Conservation (phyloP, 2,797 vertebrate genomes). For the Cetoscarus ocellatus region DNA sequence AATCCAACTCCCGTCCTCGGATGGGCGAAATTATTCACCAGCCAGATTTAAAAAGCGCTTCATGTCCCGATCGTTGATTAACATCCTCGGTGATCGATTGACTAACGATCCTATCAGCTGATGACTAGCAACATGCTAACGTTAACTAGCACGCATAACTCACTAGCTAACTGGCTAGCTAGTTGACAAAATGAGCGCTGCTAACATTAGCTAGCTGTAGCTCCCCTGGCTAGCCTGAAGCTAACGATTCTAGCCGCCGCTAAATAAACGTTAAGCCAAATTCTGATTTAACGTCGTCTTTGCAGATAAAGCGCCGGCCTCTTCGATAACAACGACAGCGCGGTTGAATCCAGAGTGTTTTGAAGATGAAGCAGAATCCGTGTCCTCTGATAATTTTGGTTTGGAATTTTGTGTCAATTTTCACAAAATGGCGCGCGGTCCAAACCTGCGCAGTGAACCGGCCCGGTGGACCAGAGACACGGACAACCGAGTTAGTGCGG, state of each 20-base stretch:
- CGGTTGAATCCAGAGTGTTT: conserved; percentile 44
- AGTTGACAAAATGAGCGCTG: conserved; percentile 79
- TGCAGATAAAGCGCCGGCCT: conserved; percentile 43
- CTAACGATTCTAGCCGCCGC: conserved; percentile 78
- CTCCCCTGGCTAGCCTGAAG: conserved; percentile 73
- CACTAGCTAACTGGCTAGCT: conserved; percentile 77
- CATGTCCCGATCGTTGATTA: conserved; percentile 50
- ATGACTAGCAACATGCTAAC: conserved; percentile 80
- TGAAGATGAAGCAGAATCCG: conserved; percentile 65
- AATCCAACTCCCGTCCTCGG: conserved; percentile 71
- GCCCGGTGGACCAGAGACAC: conserved; percentile 89
- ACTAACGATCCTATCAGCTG: conserved; percentile 73
- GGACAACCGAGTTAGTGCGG: conserved; percentile 82
- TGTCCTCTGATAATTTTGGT: conserved; percentile 84
- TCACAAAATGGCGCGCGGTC: conserved; percentile 99
- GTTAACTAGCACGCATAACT: conserved; percentile 78
- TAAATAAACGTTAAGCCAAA: conserved; percentile 80
- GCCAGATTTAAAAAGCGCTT: conserved; percentile 50
- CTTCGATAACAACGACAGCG: conserved; percentile 52
- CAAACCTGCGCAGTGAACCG: conserved; percentile 97
- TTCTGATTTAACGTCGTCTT: conserved; percentile 65
- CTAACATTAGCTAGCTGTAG: conserved; percentile 80
- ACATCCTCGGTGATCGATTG: conserved; percentile 54
- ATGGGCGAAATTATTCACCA: conserved; percentile 71
- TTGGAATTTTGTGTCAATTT: conserved; percentile 89